Evolutionary conservation across 2,113 vertebrate species (phyloP).

Genomic region (Chiloscyllium plagiosum): DNA sequence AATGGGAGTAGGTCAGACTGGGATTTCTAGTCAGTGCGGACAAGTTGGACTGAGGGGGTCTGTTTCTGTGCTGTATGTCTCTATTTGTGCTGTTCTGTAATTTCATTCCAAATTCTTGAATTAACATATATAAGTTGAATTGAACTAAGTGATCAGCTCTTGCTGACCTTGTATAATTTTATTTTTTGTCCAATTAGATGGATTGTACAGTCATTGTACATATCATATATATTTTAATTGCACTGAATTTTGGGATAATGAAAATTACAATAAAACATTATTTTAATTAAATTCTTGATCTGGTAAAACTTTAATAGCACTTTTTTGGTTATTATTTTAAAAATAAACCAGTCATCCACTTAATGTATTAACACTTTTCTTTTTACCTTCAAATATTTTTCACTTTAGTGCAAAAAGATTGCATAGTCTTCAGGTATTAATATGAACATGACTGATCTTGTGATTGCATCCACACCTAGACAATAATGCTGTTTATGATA

Average conservation of each 20-base stretch:
- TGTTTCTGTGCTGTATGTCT: too few relatives aligned
- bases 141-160: neutral
- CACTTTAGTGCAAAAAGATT: neutral
- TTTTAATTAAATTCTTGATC: neutral
- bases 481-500: neutral
- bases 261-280: neutral
- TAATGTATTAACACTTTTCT: neutral
- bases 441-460: neutral
- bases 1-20: too few relatives aligned
- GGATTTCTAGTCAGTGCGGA: too few relatives aligned
- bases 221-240: neutral
- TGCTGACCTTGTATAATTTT: neutral
- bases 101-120: neutral
- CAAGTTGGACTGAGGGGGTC: too few relatives aligned
- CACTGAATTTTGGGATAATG: slow-evolving; percentile 2
- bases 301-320: neutral
- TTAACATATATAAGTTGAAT: neutral
- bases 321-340: neutral
- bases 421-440: neutral
- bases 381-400: neutral
- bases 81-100: neutral
- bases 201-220: neutral
- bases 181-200: neutral
- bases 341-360: neutral
- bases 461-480: neutral